These are phyloP conservation scores for Ancistrus triradiatus DNA, from an alignment of 2,113 vertebrate species.

Conservation along the genomic window DNA sequence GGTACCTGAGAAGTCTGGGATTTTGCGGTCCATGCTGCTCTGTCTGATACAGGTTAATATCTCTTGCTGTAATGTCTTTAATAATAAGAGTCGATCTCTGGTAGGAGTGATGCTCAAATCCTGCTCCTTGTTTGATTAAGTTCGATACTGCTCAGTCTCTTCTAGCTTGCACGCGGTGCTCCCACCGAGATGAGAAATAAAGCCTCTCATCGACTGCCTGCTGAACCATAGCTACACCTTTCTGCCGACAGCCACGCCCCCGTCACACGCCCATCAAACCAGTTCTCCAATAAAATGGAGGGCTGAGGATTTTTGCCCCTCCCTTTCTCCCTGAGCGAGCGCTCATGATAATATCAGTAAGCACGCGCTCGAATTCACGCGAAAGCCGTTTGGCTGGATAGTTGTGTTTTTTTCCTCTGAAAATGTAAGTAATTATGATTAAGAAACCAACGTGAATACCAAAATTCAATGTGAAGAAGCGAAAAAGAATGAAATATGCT, in stretches of 20 bases:
- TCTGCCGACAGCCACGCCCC: conserved; percentile 49
- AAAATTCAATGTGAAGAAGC: too few relatives aligned
- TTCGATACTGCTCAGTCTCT: neutral
- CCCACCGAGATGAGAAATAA: conserved; percentile 7
- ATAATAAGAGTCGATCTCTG: neutral
- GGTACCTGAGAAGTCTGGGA: conserved; percentile 81
- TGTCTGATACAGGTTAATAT: neutral
- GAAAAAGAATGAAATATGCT: too few relatives aligned
- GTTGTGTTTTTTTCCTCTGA: too few relatives aligned
- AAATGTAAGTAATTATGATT: too few relatives aligned
- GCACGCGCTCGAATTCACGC: too few relatives aligned
- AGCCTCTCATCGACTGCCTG: conserved; percentile 41
- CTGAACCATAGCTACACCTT: conserved; percentile 51
- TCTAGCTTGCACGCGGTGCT: neutral
- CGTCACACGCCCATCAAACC: conserved; percentile 26
- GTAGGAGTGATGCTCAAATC: neutral
- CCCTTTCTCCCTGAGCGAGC: too few relatives aligned
- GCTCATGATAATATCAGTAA: too few relatives aligned
- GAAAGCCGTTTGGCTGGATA: too few relatives aligned
- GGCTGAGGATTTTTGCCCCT: neutral
- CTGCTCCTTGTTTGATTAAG: neutral
- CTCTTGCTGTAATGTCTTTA: conserved; percentile 1
- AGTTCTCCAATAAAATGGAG: neutral
- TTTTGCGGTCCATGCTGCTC: conserved; percentile 67
- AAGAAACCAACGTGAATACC: too few relatives aligned